A percentile compares a stretch with the other conserved stretches of the same genome.
Evolutionary conservation across 2,113 vertebrate species (phyloP).

Genomic region (Scophthalmus maximus): DNA sequence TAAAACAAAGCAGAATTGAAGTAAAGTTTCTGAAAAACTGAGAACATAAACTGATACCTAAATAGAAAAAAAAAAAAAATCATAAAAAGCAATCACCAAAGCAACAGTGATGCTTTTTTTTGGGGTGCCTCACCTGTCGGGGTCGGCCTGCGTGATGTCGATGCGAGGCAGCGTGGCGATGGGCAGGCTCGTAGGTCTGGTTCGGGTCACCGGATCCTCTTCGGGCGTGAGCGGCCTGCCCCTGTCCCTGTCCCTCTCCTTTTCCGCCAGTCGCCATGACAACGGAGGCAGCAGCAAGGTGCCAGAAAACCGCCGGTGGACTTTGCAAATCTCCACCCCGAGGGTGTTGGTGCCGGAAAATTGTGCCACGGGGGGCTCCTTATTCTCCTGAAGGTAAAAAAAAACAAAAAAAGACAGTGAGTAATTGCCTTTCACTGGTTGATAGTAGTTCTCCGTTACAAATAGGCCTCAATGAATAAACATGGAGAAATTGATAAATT

Average conservation of each 20-base stretch:
- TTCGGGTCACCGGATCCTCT: slow-evolving; percentile 83
- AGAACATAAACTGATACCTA: not conserved
- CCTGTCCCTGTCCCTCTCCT: slow-evolving; percentile 67
- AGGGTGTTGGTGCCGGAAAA: slow-evolving; percentile 80
- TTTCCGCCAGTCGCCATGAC: slow-evolving; percentile 89
- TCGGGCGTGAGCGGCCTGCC: slow-evolving; percentile 84
- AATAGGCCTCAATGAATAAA: not conserved
- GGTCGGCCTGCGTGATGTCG: slow-evolving; percentile 90
- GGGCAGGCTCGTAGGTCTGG: slow-evolving; percentile 90
- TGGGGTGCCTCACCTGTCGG: slow-evolving; percentile 85
- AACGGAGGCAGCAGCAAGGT: slow-evolving; percentile 91
- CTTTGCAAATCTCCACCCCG: slow-evolving; percentile 89
- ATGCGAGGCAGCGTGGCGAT: slow-evolving; percentile 89
- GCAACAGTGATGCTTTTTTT: not conserved
- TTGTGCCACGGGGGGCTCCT: slow-evolving; percentile 81
- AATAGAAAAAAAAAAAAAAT: too few species aligned
- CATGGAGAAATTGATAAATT: too few species aligned
- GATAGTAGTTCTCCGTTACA: not conserved
- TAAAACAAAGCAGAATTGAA: not conserved
- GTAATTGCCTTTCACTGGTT: not conserved
- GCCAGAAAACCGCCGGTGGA: slow-evolving; percentile 91
- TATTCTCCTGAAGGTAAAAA: slow-evolving; percentile 70
- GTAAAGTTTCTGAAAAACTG: not conserved
- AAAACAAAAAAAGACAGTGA: not conserved
- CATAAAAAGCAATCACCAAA: too few species aligned